Percentiles rank a stretch among this genome's conserved stretches.
These are phyloP conservation scores for Azemiops feae DNA, from an alignment of 2,113 vertebrate genomes.

Conservation along the genomic window DNA sequence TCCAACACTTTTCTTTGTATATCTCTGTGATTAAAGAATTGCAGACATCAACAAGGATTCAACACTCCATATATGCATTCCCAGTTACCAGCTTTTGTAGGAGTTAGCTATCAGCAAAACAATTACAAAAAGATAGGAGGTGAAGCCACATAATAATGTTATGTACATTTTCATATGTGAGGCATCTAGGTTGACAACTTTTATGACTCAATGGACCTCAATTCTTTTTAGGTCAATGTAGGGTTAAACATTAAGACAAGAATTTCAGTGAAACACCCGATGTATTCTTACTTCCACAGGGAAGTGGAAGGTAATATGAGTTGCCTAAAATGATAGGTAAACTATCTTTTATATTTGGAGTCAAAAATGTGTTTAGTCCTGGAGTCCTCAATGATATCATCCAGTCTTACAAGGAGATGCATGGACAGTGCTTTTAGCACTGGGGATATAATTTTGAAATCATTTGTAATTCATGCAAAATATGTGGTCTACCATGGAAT, in stretches of 20 bases:
- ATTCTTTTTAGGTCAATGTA: not conserved
- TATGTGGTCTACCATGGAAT: not conserved
- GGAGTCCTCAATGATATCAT: not conserved
- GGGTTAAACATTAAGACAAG: not conserved
- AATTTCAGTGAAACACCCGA: not conserved
- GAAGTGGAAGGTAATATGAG: not conserved
- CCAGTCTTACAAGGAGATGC: not conserved
- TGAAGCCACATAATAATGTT: not conserved
- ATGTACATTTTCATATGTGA: not conserved
- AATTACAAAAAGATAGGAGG: not conserved
- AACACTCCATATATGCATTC: not conserved
- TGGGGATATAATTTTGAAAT: not conserved
- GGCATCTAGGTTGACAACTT: not conserved
- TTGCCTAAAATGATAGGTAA: not conserved
- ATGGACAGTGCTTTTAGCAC: not conserved
- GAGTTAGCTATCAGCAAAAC: not conserved
- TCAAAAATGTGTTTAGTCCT: not conserved
- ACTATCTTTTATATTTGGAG: not conserved
- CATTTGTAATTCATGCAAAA: not conserved
- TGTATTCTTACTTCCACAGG: not conserved
- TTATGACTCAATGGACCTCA: not conserved
- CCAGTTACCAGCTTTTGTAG: not conserved
- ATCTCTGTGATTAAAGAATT: not conserved
- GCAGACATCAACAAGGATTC: not conserved
- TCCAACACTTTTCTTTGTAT: not conserved